Base-by-base conservation (phyloP, 2,113 vertebrate genomes). In the Todiramphus chloris region DNA sequence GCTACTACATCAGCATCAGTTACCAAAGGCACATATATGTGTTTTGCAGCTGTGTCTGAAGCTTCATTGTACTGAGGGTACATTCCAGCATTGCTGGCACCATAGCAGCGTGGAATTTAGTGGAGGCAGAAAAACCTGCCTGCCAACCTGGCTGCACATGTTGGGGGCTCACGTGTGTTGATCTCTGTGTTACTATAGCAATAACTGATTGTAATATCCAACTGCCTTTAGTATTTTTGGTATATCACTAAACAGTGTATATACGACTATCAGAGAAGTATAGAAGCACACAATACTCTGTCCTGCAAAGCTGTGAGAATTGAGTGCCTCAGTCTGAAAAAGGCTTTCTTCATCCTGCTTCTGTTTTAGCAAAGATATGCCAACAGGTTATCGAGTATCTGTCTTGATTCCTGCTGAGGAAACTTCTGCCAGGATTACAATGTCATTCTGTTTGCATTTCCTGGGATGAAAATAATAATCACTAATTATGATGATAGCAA, bases 221-320 rank as follows among this genome's bases (percentile, higher is more conserved):
- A 37, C 2, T 0, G 0, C 28, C 46, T 67, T 53, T 51, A 16
- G 8, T 48, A 11, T 25, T 48, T 30, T 53, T n/a, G 14, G 9
- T 39, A 13, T n/a, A 24, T 53, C 1, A 0, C 16, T 79, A 41
- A 9, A 30, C 0, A 0, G 6, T 25, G 15, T 7, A 13, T 51
- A 13, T 15, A 10, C 8, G 16, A 19, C 7, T 2, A 1, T 17
- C 51, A 63, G 56, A 75, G 33, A 53, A 78, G 17, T 9, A 39
- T 28, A 33, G 41, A 43, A 58, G 48, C 20, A 51, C 11, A 20
- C 3, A 2, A 5, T 69, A 7, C 17, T 50, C 13, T 31, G 23
- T n/a, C 66, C 24, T 55, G 19, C 21, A 69, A 59, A 85, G 48
- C 6, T 31, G 10, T 35, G 58, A 12, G 20, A 79, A 60, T 15